Evolutionary conservation across 2,888 invertebrate species (phyloP).

Genomic region (Phortica magna): DNA sequence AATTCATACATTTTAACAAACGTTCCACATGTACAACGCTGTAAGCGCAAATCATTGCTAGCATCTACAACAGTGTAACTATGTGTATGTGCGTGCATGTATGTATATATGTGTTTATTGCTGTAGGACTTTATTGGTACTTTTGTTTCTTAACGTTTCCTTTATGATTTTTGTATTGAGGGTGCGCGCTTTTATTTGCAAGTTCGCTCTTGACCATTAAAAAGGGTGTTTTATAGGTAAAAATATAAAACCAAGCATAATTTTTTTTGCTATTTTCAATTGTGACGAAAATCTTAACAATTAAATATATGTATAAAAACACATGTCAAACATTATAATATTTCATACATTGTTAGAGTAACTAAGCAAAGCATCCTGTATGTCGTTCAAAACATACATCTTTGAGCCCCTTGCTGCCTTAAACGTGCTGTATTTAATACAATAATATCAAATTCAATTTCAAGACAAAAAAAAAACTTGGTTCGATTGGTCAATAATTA

Average conservation of each 20-base stretch:
- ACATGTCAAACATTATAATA: too few species aligned
- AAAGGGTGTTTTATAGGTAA: constrained; percentile 33
- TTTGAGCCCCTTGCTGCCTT: too few species aligned
- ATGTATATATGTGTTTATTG: constrained; percentile 40
- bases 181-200: constrained; percentile 1
- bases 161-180: constrained; percentile 35
- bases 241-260: neutral
- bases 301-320: too few species aligned
- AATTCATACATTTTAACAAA: constrained; percentile 26
- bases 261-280: neutral
- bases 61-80: neutral
- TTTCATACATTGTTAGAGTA: too few species aligned
- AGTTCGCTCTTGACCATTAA: constrained; percentile 34
- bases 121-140: constrained; percentile 43
- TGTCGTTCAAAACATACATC: neutral
- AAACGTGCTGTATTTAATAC: neutral
- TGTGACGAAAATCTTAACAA: too few species aligned
- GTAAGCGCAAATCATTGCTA: constrained; percentile 13
- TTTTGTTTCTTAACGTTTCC: constrained; percentile 49
- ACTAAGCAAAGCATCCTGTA: neutral
- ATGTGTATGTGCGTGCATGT: constrained; percentile 5
- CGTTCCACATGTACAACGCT: constrained; percentile 8
- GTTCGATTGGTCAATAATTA: constrained; percentile 59
- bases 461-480: constrained; percentile 35
- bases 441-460: neutral